Conservation (phyloP, 2,113 vertebrate genomes). For the Ginglymostoma cirratum region DNA sequence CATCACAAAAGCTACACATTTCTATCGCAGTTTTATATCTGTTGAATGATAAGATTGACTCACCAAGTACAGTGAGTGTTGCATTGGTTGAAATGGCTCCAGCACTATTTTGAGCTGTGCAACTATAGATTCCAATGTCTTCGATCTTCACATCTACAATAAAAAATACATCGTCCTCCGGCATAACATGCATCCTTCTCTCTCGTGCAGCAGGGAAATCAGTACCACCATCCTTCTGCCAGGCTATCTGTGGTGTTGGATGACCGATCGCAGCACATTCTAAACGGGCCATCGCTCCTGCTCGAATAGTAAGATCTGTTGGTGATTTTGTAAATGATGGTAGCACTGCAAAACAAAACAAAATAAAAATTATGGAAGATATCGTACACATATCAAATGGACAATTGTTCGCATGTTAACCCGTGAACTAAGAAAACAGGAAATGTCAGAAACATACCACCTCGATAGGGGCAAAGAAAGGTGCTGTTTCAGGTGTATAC, state of each 20-base stretch:
- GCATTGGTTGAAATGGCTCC: conserved; percentile 86
- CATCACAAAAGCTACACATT: background rate
- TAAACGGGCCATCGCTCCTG: conserved; percentile 78
- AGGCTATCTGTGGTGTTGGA: conserved; percentile 87
- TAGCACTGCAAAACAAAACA: conserved; percentile 64
- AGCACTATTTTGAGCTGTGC: conserved; percentile 89
- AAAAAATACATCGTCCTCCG: conserved; percentile 92
- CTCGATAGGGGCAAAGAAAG: background rate
- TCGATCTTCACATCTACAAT: conserved; percentile 88
- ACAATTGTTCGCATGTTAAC: background rate
- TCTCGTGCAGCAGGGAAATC: conserved; percentile 91
- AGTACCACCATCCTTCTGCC: conserved; percentile 93
- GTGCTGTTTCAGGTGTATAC: background rate
- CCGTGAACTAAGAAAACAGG: background rate
- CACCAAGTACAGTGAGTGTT: conserved; percentile 86
- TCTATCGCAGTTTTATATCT: background rate
- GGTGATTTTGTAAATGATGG: conserved; percentile 90
- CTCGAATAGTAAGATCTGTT: conserved; percentile 84
- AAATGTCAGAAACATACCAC: background rate
- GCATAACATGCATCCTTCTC: conserved; percentile 96
- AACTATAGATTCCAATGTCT: conserved; percentile 88
- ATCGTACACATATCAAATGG: background rate
- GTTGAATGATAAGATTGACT: conserved; percentile 40
- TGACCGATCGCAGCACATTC: conserved; percentile 85
- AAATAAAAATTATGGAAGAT: background rate